Base-by-base conservation (phyloP, 2,113 vertebrate species). In the Leptosomus discolor region DNA sequence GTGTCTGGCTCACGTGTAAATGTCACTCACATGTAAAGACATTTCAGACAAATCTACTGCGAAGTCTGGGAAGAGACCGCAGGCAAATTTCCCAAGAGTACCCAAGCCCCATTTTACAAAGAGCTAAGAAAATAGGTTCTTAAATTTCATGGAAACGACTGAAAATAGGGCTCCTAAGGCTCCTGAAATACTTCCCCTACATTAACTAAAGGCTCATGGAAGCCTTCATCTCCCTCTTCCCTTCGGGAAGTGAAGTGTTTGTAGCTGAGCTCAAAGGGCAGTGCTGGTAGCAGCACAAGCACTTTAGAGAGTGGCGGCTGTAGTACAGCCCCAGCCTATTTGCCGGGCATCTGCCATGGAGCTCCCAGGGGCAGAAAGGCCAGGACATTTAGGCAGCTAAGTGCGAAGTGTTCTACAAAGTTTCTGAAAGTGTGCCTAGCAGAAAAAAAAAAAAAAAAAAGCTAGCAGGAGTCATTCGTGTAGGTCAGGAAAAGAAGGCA, bases 11-110 rank as follows among this genome's bases (percentile, higher is more conserved):
- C 93, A 86, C 27, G 3, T 89, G 95, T 82, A 92, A 80, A 51
- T 91, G 96, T 97, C 94, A 96, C 64, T 96, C 91, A 91, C n/a
- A 51, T 21, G 27, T 81, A 75, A 91, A 94, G 89, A 84, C 64
- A 48, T 85, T 94, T 91, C 80, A 92, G 74, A 58, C 0, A 0
- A 53, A 74, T 53, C 68, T 80, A 30, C 68, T 87, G 36, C 39
- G 36, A 95, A 94, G 8, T 87, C 94, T 93, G 65, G 57, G 74
- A 91, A 89, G 89, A 68, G 69, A 70, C 86, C 0, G 0, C 53
- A 78, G 91, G 86, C 80, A 64, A 87, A 94, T 78, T 89, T 94
- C 95, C 77, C 83, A 56, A 24, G 76, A 92, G 83, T 58, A 45
- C 73, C 56, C 57, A 48, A 82, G 37, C 8, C 17, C 32, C 16